Conservation (phyloP, 2,113 vertebrate species). For the Trematomus loennbergii region DNA sequence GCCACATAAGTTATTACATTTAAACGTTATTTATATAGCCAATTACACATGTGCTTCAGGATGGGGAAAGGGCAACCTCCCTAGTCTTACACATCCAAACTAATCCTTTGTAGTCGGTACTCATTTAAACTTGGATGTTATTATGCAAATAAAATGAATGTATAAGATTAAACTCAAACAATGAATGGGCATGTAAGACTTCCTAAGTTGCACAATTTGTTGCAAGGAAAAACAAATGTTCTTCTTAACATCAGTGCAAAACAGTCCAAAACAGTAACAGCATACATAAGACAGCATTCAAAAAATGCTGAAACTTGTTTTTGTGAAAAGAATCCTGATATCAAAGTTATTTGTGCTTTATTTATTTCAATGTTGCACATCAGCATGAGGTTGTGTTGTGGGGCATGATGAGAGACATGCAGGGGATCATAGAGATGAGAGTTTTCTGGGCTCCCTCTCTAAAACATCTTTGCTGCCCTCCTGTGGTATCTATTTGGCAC, state of each 20-base stretch:
- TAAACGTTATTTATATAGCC: no score
- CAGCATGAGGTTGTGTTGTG: background rate
- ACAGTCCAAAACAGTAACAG: background rate
- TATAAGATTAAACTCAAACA: background rate
- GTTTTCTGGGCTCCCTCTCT: background rate
- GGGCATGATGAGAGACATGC: no score
- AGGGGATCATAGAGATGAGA: background rate
- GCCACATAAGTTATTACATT: no score
- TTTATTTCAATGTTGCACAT: background rate
- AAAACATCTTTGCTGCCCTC: constrained; percentile 47
- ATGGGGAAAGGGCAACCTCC: background rate
- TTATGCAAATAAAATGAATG: background rate
- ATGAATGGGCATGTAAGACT: no score
- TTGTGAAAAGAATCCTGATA: no score
- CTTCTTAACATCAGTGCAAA: background rate
- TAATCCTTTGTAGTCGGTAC: background rate
- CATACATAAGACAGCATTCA: background rate
- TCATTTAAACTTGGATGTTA: background rate
- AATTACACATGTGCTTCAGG: no score
- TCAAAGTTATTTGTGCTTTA: background rate
- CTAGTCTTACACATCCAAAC: background rate
- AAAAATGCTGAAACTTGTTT: no score
- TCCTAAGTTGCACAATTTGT: no score
- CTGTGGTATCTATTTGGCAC: constrained; percentile 3
- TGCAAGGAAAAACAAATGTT: no score